These are phyloP conservation scores for Dermolepida albohirtum DNA, from an alignment of 2,888 invertebrate genomes.

Conservation along the genomic window DNA sequence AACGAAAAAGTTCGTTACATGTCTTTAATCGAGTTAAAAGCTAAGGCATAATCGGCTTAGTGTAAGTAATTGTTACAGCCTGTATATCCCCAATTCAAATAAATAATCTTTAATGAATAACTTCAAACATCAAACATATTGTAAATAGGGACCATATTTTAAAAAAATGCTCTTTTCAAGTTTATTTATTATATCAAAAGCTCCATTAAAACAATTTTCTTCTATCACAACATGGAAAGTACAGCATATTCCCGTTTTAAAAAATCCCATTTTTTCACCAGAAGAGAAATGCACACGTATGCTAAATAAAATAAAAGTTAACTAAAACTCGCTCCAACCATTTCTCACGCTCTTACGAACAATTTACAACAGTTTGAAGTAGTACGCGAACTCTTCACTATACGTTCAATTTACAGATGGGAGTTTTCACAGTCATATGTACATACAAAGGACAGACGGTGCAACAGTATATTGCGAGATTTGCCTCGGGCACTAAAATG, in stretches of 20 bases:
- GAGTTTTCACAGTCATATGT: slow-evolving; percentile 50
- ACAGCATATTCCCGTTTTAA: not conserved
- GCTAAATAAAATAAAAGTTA: slow-evolving; percentile 10
- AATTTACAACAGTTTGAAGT: slow-evolving; percentile 42
- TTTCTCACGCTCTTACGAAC: slow-evolving; percentile 21
- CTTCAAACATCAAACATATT: too few species aligned
- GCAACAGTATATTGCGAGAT: slow-evolving; percentile 52
- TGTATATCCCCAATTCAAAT: too few species aligned
- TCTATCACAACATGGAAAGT: too few species aligned
- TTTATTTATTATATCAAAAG: too few species aligned
- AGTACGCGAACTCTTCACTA: slow-evolving; percentile 42
- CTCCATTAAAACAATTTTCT: too few species aligned
- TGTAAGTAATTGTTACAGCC: too few species aligned
- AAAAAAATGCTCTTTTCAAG: too few species aligned
- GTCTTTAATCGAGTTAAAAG: too few species aligned
- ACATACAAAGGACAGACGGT: not conserved
- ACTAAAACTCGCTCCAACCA: slow-evolving; percentile 7
- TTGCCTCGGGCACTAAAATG: slow-evolving; percentile 52
- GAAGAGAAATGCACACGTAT: slow-evolving; percentile 6
- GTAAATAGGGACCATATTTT: too few species aligned
- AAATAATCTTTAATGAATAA: too few species aligned
- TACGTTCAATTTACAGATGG: slow-evolving; percentile 51
- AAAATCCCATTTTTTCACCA: not conserved
- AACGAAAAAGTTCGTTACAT: too few species aligned
- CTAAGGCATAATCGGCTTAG: too few species aligned